Conservation (phyloP, 1,140 invertebrate genomes). For the Brachionus asplanchnoidis region DNA sequence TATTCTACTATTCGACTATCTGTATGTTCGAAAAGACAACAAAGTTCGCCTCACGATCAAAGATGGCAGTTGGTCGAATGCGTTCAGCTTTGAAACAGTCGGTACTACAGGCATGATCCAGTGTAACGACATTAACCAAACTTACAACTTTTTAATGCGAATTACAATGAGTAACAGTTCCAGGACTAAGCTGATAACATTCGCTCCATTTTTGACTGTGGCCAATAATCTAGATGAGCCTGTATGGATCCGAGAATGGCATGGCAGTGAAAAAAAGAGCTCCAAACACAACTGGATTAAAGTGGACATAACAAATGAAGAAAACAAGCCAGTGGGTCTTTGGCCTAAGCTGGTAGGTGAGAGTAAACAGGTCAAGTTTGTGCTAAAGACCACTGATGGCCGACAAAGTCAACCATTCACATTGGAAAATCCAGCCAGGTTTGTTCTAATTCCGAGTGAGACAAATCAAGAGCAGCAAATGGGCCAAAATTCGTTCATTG, state of each 20-base stretch:
- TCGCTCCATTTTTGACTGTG: slow-evolving; percentile 35
- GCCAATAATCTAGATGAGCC: slow-evolving; percentile 19
- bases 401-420: background rate
- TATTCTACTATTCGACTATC: slow-evolving; percentile 15
- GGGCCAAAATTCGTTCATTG: background rate
- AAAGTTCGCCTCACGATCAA: slow-evolving; percentile 9
- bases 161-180: slow-evolving; percentile 38
- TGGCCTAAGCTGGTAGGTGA: background rate
- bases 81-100: slow-evolving; percentile 37
- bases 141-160: slow-evolving; percentile 32
- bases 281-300: background rate
- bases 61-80: background rate
- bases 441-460: background rate
- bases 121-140: background rate
- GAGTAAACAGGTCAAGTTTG: background rate
- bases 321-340: background rate
- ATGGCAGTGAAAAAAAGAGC: background rate
- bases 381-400: background rate
- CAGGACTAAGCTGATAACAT: slow-evolving; percentile 32
- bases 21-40: background rate
- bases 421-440: slow-evolving; percentile 21
- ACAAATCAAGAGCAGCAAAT: background rate
- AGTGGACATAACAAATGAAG: background rate
- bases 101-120: slow-evolving; percentile 39
- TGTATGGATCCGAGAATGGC: background rate